phyloP scores from a whole-genome alignment of 2,113 vertebrate species.

The Paedocypris sp. region DNA sequence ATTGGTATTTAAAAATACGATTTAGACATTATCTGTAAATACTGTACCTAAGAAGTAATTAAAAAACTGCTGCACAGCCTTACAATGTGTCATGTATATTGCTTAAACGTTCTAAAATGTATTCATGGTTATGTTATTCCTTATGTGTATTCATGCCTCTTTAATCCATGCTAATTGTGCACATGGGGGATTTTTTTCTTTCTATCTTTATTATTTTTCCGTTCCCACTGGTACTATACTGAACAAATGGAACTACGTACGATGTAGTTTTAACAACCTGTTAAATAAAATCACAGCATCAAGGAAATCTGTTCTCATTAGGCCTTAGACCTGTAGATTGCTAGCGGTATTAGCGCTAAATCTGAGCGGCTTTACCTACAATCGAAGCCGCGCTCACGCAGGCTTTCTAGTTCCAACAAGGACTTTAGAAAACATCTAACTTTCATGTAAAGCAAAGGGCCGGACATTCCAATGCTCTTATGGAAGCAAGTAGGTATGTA shows the following conservation, averaged over 20 bases:
- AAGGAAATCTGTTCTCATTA: constrained; percentile 40
- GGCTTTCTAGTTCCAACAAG: neutral
- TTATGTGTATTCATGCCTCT: constrained; percentile 36
- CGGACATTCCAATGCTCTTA: constrained; percentile 17
- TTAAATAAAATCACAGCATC: constrained; percentile 48
- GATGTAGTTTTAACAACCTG: constrained; percentile 36
- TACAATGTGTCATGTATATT: constrained; percentile 16
- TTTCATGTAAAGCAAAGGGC: neutral
- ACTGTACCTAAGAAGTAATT: no score
- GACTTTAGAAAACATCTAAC: neutral
- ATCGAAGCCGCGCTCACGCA: neutral
- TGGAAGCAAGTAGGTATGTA: neutral
- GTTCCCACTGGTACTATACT: no score
- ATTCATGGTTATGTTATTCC: constrained; percentile 24
- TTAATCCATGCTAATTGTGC: constrained; percentile 48
- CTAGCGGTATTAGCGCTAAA: constrained; percentile 20
- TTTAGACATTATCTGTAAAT: no score
- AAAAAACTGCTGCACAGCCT: constrained; percentile 15
- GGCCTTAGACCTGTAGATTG: constrained; percentile 32
- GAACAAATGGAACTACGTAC: constrained; percentile 27
- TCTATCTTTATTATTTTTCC: no score
- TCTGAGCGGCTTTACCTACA: constrained; percentile 20
- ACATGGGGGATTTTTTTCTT: constrained; percentile 30
- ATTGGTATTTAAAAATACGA: no score
- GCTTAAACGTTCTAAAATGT: constrained; percentile 1